A percentile compares a stretch with the other conserved stretches of the same genome.
phyloP scores from a whole-genome alignment of 2,888 invertebrate species.

The Polyploca ridens region DNA sequence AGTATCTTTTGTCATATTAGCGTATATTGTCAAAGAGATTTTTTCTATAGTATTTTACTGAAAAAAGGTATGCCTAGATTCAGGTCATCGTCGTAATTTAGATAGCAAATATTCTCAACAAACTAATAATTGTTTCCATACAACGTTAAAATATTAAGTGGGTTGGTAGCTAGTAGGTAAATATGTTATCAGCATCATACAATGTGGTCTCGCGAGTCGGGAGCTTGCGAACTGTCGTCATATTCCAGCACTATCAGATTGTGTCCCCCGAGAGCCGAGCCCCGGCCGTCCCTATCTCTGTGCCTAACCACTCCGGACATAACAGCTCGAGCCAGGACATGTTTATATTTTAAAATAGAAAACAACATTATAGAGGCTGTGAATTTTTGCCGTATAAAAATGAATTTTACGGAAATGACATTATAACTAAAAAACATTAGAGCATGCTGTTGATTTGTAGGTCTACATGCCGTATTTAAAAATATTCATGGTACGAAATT shows the following conservation, averaged over 20 bases:
- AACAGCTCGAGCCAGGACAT: conserved; percentile 40
- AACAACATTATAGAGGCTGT: conserved; percentile 17
- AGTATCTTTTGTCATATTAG: too few species aligned
- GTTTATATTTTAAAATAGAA: conserved; percentile 38
- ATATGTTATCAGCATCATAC: conserved; percentile 47
- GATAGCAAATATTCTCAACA: background rate
- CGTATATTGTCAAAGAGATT: too few species aligned
- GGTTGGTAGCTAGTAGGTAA: conserved; percentile 20
- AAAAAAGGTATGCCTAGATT: background rate
- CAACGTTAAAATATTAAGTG: background rate
- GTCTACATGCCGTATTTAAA: too few species aligned
- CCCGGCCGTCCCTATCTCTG: conserved; percentile 49
- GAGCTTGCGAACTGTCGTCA: conserved; percentile 75
- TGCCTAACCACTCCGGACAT: conserved; percentile 37
- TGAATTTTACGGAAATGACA: too few species aligned
- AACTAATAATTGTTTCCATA: background rate
- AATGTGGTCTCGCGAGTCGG: conserved; percentile 42
- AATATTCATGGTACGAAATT: too few species aligned
- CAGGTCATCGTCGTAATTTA: background rate
- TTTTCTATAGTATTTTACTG: too few species aligned
- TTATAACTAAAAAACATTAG: too few species aligned
- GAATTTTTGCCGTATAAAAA: too few species aligned
- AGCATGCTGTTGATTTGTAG: too few species aligned
- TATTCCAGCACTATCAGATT: conserved; percentile 73
- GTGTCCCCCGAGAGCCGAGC: conserved; percentile 12